These are phyloP conservation scores for Caprella mutica DNA, from an alignment of 2,888 invertebrate genomes.

Conservation along the genomic window DNA sequence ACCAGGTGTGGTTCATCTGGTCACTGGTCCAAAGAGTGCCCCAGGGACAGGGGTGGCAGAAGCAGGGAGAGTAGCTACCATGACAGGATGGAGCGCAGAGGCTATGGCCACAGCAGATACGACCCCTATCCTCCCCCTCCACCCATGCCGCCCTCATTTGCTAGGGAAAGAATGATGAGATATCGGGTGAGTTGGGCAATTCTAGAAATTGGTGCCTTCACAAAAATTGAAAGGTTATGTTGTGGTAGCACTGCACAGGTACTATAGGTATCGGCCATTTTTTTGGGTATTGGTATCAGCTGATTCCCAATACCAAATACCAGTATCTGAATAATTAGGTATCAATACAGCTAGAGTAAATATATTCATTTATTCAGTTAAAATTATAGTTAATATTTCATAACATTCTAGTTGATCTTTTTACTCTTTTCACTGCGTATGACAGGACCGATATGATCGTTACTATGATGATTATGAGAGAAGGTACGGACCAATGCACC, in stretches of 20 bases:
- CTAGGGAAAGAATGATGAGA: constrained; percentile 30
- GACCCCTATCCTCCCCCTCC: constrained; percentile 30
- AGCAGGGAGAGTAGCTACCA: constrained; percentile 12
- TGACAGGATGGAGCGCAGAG: constrained; percentile 15
- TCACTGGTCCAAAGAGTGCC: constrained; percentile 92
- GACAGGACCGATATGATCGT: constrained; percentile 29
- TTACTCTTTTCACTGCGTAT: too few relatives aligned
- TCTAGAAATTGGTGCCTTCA: background rate
- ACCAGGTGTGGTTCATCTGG: constrained; percentile 78
- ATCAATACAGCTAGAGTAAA: too few relatives aligned
- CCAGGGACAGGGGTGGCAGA: constrained; percentile 20
- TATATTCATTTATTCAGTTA: too few relatives aligned
- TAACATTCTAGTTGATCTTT: too few relatives aligned
- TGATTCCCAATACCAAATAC: too few relatives aligned
- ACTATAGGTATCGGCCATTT: too few relatives aligned
- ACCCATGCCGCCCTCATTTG: constrained; percentile 25
- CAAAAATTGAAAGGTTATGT: background rate
- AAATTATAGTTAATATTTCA: too few relatives aligned
- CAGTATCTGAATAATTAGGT: too few relatives aligned
- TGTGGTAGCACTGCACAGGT: background rate
- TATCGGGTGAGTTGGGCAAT: constrained; percentile 18
- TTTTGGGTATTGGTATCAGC: too few relatives aligned
- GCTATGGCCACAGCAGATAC: constrained; percentile 17
- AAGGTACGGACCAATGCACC: too few relatives aligned
- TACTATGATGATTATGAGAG: constrained; percentile 33